Conservation (phyloP, 1,140 invertebrate species). For the Trinorchestia longiramus region DNA sequence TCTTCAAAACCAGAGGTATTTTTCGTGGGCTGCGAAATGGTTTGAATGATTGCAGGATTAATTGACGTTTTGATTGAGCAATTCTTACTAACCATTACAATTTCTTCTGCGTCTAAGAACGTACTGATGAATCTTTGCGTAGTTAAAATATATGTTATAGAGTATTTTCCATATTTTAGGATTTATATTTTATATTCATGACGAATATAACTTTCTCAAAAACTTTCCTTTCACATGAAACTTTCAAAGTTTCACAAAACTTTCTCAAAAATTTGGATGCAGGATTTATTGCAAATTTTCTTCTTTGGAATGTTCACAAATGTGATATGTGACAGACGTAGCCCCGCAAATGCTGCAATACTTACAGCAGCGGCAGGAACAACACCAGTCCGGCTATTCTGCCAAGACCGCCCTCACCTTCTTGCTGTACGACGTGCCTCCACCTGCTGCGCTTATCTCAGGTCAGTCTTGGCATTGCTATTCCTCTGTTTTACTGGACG, state of each 20-base stretch:
- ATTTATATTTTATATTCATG: no score
- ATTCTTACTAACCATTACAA: no score
- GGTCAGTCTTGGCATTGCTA: neutral
- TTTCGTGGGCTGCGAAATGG: neutral
- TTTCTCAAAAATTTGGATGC: no score
- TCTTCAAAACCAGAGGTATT: neutral
- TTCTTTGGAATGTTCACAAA: neutral
- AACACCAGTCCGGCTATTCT: neutral
- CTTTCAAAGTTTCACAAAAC: no score
- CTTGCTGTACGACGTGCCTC: conserved; percentile 30
- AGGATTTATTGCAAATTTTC: no score
- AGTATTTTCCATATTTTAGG: no score
- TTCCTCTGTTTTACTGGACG: neutral
- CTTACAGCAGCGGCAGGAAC: neutral
- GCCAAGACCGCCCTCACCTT: conserved; percentile 37
- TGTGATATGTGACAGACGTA: neutral
- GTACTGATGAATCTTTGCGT: neutral
- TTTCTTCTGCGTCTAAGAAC: neutral
- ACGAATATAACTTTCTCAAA: no score
- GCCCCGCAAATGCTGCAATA: neutral
- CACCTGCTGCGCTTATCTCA: neutral
- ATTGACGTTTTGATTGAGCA: neutral
- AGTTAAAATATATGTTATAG: neutral
- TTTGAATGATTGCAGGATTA: neutral
- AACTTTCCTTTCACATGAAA: no score